A percentile compares a stretch with the other conserved stretches of the same genome.
Evolutionary conservation across 2,888 invertebrate species (phyloP).

Genomic region (Parelbella ahira): DNA sequence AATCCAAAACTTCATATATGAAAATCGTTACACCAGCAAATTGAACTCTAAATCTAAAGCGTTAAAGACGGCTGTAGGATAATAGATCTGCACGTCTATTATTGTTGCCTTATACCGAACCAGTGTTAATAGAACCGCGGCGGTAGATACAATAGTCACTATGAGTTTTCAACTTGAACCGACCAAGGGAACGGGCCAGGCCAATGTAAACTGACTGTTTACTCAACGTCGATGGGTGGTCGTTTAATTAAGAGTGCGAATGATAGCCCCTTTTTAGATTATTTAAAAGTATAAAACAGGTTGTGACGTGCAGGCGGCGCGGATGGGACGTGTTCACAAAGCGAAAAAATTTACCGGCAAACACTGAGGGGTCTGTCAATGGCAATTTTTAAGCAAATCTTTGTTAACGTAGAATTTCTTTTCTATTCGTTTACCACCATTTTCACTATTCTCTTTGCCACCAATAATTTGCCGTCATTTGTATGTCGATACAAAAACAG

Average conservation of each 20-base stretch:
- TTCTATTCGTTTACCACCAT: too few relatives aligned
- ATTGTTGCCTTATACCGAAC: slow-evolving; percentile 32
- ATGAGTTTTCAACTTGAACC: slow-evolving; percentile 26
- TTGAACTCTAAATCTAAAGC: slow-evolving; percentile 22
- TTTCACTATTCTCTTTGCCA: too few relatives aligned
- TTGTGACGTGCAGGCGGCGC: slow-evolving; percentile 14
- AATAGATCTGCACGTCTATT: slow-evolving; percentile 1
- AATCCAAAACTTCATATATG: slow-evolving; percentile 48
- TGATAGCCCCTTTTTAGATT: slow-evolving; percentile 57
- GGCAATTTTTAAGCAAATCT: slow-evolving; percentile 1
- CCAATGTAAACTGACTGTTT: slow-evolving; percentile 56
- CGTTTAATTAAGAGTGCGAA: slow-evolving; percentile 73
- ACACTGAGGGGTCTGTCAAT: slow-evolving; percentile 3
- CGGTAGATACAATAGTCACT: slow-evolving; percentile 36
- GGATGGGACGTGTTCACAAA: slow-evolving; percentile 35
- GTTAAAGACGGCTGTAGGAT: slow-evolving; percentile 1
- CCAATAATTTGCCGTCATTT: too few relatives aligned
- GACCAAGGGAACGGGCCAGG: slow-evolving; percentile 31
- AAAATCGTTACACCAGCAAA: slow-evolving; percentile 14
- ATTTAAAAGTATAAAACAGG: slow-evolving; percentile 43
- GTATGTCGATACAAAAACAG: too few relatives aligned
- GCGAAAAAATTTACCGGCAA: slow-evolving; percentile 31
- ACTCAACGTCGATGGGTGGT: slow-evolving; percentile 49
- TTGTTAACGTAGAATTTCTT: too few relatives aligned
- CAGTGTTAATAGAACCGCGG: slow-evolving; percentile 47